Evolutionary conservation across 2,797 vertebrate species (phyloP).

Genomic region (Protosalanx chinensis): DNA sequence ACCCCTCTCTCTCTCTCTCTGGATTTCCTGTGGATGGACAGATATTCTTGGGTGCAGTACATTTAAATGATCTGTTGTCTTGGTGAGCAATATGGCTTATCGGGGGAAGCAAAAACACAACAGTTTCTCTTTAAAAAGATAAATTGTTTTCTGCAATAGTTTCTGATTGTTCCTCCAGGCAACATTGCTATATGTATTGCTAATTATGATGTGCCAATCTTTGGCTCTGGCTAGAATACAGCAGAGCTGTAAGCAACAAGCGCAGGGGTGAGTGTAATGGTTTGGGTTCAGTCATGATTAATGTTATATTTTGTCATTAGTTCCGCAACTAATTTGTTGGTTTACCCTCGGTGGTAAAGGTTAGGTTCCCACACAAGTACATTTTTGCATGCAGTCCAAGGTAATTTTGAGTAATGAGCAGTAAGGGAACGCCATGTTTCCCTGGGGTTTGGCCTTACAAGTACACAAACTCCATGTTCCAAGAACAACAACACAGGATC

Average conservation of each 20-base stretch:
- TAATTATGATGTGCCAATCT: not conserved
- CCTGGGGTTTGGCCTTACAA: slow-evolving; percentile 7
- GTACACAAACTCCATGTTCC: slow-evolving; percentile 28
- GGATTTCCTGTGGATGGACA: not conserved
- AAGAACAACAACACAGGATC: slow-evolving; percentile 9
- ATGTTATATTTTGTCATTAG: no score
- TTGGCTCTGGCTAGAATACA: not conserved
- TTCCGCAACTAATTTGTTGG: not conserved
- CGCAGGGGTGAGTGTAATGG: no score
- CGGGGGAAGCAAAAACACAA: not conserved
- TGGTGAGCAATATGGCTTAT: not conserved
- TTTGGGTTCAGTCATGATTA: no score
- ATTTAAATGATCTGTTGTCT: not conserved
- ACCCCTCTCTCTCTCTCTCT: not conserved
- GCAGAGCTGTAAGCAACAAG: no score
- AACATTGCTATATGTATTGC: no score
- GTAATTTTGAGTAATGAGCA: slow-evolving; percentile 9
- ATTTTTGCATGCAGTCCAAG: slow-evolving; percentile 2
- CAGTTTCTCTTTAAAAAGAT: not conserved
- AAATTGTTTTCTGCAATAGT: not conserved
- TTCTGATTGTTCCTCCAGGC: no score
- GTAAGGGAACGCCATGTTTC: not conserved
- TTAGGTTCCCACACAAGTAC: not conserved
- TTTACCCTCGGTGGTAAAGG: not conserved
- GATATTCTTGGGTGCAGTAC: not conserved